Conservation (phyloP, 2,113 vertebrate genomes). For the Formicarius rufipectus region DNA sequence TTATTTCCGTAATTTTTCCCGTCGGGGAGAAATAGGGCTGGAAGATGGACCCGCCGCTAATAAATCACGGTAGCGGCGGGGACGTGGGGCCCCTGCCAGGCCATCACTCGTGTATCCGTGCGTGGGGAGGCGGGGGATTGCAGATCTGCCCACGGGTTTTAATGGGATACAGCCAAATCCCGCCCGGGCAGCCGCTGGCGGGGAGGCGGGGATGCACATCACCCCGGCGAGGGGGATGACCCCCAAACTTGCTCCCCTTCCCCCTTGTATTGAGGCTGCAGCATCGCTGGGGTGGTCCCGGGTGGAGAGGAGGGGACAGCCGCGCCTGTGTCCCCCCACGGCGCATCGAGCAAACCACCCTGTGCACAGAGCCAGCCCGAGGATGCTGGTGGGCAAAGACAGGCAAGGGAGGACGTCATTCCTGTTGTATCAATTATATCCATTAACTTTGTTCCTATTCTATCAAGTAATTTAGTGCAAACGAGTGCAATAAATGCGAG, state of each 20-base stretch:
- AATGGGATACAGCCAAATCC: not conserved
- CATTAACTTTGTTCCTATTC: not conserved
- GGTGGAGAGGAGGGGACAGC: not conserved
- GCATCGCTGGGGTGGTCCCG: not conserved
- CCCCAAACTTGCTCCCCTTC: fast-evolving
- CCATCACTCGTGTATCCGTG: not conserved
- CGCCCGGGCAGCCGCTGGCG: not conserved
- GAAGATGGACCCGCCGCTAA: not conserved
- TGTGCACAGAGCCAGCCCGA: not conserved
- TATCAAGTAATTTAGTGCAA: not conserved
- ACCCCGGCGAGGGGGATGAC: too few species aligned
- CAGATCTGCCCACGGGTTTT: not conserved
- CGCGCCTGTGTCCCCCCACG: too few species aligned
- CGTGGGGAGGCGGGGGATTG: not conserved
- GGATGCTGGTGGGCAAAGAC: not conserved
- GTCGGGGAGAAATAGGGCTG: not conserved
- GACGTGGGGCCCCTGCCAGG: not conserved
- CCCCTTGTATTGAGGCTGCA: not conserved
- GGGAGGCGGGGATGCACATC: not conserved
- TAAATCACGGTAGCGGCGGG: not conserved
- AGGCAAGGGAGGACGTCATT: not conserved
- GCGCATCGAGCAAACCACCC: not conserved
- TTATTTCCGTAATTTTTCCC: not conserved
- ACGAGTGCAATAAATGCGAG: not conserved
- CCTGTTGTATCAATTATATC: fast-evolving